These are phyloP conservation scores for Gastracanthus pulcherrimus DNA, from an alignment of 2,888 invertebrate genomes.

Conservation along the genomic window DNA sequence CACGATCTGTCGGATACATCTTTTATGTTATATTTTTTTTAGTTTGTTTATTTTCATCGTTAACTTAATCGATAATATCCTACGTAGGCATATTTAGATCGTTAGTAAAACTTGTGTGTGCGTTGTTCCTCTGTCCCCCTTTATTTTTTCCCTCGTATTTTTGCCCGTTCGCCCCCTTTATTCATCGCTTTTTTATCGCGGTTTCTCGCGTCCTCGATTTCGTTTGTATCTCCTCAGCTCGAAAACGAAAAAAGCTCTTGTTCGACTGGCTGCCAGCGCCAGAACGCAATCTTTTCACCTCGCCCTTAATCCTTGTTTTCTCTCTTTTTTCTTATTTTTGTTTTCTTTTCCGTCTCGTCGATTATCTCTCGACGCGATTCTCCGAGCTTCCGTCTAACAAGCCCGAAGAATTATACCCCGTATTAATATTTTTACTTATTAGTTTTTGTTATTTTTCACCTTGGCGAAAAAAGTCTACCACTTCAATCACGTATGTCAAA, in stretches of 20 bases:
- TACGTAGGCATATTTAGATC: constrained; percentile 35
- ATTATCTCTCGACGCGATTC: not conserved
- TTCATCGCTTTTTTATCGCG: not conserved
- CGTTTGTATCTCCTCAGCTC: not conserved
- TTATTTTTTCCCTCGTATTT: not conserved
- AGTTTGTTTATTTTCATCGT: not conserved
- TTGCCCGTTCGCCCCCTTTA: not conserved
- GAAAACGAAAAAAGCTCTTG: constrained; percentile 39
- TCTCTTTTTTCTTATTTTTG: not conserved
- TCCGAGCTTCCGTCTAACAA: too few relatives aligned
- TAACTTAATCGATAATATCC: constrained; percentile 14
- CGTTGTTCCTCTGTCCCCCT: constrained; percentile 33
- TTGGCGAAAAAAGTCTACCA: constrained; percentile 29
- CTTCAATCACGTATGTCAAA: constrained; percentile 51
- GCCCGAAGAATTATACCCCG: too few relatives aligned
- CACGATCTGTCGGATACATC: not conserved
- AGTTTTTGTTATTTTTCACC: not conserved
- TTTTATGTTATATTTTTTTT: not conserved
- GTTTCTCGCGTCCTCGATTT: too few relatives aligned
- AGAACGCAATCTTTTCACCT: too few relatives aligned
- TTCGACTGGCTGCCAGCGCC: constrained; percentile 60
- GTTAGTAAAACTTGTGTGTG: constrained; percentile 48
- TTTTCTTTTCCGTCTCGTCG: not conserved
- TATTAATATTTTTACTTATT: not conserved
- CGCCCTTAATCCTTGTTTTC: too few relatives aligned